A percentile compares a stretch with the other conserved stretches of the same genome.
These are phyloP conservation scores for Euclidia mi DNA, from an alignment of 2,888 invertebrate species.

Conservation along the genomic window DNA sequence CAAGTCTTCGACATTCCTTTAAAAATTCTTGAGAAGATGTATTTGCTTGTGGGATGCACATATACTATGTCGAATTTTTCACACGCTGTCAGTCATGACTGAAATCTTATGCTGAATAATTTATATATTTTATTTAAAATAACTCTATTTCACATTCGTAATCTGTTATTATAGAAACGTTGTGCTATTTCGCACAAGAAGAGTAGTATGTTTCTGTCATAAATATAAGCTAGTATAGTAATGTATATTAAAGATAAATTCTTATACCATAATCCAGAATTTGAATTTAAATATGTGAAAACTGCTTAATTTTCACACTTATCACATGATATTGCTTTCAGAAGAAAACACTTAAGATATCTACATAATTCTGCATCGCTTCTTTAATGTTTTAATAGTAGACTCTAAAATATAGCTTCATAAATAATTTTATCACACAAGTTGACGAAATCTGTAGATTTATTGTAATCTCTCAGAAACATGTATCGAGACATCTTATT, in stretches of 20 bases:
- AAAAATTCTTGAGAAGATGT: not conserved
- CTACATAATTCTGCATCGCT: slow-evolving; percentile 4
- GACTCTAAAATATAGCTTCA: slow-evolving; percentile 2
- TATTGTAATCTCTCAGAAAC: slow-evolving; percentile 12
- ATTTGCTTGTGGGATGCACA: not conserved
- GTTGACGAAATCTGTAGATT: slow-evolving; percentile 8
- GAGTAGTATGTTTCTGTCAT: too few species aligned
- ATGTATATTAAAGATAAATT: not conserved
- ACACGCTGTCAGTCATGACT: too few species aligned
- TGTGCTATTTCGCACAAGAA: too few species aligned
- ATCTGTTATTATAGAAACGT: too few species aligned
- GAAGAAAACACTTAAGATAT: not conserved
- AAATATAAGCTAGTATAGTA: not conserved
- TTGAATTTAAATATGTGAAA: not conserved
- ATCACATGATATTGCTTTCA: slow-evolving; percentile 6
- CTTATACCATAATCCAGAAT: not conserved
- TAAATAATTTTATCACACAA: slow-evolving; percentile 7
- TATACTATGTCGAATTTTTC: too few species aligned
- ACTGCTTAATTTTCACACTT: slow-evolving; percentile 10
- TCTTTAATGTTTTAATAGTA: slow-evolving; percentile 5
- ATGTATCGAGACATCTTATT: slow-evolving; percentile 15
- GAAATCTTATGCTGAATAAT: too few species aligned
- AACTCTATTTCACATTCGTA: too few species aligned
- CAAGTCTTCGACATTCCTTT: not conserved
- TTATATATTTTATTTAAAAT: too few species aligned